A percentile compares a stretch with the other conserved stretches of the same genome.
Evolutionary conservation across 2,113 vertebrate species (phyloP).

Genomic region (Cyrtonyx montezumae): DNA sequence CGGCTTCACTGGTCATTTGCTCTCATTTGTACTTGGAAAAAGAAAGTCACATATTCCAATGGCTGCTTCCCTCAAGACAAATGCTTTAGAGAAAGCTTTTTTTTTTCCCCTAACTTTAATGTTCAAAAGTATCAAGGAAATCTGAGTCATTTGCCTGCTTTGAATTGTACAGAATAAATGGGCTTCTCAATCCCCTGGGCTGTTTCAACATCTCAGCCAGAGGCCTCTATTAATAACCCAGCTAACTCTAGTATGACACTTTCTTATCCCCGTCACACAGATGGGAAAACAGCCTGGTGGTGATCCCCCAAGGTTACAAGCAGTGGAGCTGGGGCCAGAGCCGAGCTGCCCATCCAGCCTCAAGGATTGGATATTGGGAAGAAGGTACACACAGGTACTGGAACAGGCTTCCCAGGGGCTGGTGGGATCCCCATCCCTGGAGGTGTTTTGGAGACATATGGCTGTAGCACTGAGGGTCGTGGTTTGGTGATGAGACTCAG

Average conservation of each 20-base stretch:
- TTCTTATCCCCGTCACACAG: neutral
- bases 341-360: neutral
- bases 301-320: neutral
- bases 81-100: neutral
- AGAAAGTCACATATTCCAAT: neutral
- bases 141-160: conserved; percentile 30
- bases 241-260: neutral
- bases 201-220: conserved; percentile 22
- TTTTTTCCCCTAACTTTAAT: neutral
- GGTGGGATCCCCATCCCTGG: neutral
- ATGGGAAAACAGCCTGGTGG: neutral
- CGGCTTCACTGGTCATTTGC: neutral
- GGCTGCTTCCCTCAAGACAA: neutral
- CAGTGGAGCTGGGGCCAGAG: rapidly evolving
- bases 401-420: neutral
- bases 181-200: conserved; percentile 37
- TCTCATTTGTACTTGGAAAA: neutral
- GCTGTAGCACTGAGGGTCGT: neutral
- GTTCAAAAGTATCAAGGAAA: conserved; percentile 23
- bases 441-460: neutral
- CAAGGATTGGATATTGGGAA: neutral
- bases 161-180: conserved; percentile 36
- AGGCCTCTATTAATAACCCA: conserved; percentile 35
- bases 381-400: neutral
- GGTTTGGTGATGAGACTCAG: neutral